Evolutionary conservation across 2,888 invertebrate genomes (phyloP), one percentile per base, ranked within the genome.

Genomic region (Troides oblongomaculatus): DNA sequence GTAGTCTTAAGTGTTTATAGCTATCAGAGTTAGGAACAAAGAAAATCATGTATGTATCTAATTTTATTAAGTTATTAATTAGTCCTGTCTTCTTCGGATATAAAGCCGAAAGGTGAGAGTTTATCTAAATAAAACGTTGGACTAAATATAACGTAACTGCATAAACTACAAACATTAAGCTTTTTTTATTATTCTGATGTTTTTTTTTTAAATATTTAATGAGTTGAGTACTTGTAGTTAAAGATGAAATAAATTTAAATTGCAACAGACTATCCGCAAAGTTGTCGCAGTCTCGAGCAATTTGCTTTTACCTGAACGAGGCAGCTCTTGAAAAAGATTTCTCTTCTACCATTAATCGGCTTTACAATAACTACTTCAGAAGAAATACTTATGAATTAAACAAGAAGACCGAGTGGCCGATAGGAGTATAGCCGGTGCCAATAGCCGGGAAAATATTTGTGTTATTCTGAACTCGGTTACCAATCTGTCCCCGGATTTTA

Each of bases 381-480:
- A 60, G 60, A 14, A 60, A 36, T 60, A 60, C 57, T 60, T 60
- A 60, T 60, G 60, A 60, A 60, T 58, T 58, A 58, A 58, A 23
- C 21, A 58, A 58, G 57, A 58, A 21, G 57, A 25, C 57, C 57
- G 57, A 12, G 57, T 14, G 23, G 23, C 57, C 23, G 57, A 58
- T 10, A 14, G 23, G 57, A 23, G 3, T 56, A 14, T 23, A 0
- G 12, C 23, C 57, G 57, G 57, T 21, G 4, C 12, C 4, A 53
- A 53, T 46, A 46, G 46, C 3, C 46, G 46, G 46, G 46, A 46
- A 46, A 46, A 46, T 46, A 46, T 46, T 46, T 46, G 14, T 46
- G 14, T 46, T 46, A 46, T 14, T 46, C 46, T 46, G 12, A 46
- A 46, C 12, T 14, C 3, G 12, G 46, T 46, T 46, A 46, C 46